Conservation (phyloP, 2,888 invertebrate genomes). For the Tanypteryx hageni region DNA sequence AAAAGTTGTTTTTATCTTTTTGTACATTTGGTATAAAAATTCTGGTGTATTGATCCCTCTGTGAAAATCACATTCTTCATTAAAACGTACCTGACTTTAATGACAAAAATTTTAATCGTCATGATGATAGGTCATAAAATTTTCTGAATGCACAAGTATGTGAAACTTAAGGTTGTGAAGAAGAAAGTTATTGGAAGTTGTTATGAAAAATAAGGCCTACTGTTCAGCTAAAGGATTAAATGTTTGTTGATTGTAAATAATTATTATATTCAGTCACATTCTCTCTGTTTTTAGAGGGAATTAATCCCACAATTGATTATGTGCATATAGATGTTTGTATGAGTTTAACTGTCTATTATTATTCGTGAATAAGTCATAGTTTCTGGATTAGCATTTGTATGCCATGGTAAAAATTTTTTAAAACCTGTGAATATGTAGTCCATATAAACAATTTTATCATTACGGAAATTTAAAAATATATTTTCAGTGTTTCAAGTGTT, state of each 20-base stretch:
- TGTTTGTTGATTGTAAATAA: conserved; percentile 54
- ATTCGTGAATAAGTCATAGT: conserved; percentile 43
- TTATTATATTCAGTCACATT: conserved; percentile 43
- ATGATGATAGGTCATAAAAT: conserved; percentile 47
- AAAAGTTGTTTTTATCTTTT: conserved; percentile 47
- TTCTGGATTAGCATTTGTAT: conserved; percentile 49
- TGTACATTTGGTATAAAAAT: conserved; percentile 60
- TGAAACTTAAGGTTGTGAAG: conserved; percentile 46
- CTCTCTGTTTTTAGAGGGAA: conserved; percentile 62
- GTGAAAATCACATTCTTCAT: conserved; percentile 60
- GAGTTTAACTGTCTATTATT: conserved; percentile 50
- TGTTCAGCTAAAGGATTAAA: conserved; percentile 30
- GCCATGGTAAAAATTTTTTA: conserved; percentile 16
- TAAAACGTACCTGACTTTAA: conserved; percentile 49
- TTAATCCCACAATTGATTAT: conserved; percentile 9
- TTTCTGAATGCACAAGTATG: conserved; percentile 47
- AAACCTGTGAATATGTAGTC: conserved; percentile 23
- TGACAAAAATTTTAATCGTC: conserved; percentile 43
- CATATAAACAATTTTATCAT: not conserved
- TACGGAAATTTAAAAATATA: not conserved
- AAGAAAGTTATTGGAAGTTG: conserved; percentile 30
- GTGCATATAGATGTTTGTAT: conserved; percentile 61
- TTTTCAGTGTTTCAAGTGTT: conserved; percentile 33
- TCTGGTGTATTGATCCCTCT: conserved; percentile 37
- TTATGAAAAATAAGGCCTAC: conserved; percentile 59